These are phyloP conservation scores for Lacerta viridis DNA, from an alignment of 2,797 vertebrate genomes.

Conservation along the genomic window DNA sequence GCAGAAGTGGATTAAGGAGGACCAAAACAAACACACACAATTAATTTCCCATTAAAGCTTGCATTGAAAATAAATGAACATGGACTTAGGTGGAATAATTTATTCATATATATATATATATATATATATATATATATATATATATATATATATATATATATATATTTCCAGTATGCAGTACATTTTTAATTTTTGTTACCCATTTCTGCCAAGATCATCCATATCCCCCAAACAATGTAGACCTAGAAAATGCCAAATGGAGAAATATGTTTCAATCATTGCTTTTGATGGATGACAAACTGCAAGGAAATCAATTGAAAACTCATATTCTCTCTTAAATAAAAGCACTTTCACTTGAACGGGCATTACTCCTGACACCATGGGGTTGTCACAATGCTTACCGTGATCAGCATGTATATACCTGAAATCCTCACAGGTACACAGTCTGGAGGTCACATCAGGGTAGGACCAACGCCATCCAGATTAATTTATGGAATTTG, in stretches of 20 bases:
- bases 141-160: too few species aligned
- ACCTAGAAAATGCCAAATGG: neutral
- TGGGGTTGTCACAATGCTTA: slow-evolving; percentile 23
- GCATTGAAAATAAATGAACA: neutral
- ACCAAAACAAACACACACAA: neutral
- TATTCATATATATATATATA: too few species aligned
- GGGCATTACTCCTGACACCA: slow-evolving; percentile 15
- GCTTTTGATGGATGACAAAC: slow-evolving; percentile 32
- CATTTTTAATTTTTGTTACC: slow-evolving; percentile 19
- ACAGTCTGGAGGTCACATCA: neutral
- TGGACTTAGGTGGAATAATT: neutral
- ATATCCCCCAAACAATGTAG: slow-evolving; percentile 2
- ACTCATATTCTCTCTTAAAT: slow-evolving; percentile 31
- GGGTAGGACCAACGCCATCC: neutral
- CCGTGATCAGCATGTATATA: neutral
- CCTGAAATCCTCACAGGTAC: neutral
- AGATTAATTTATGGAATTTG: slow-evolving; percentile 6
- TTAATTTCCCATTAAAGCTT: slow-evolving; percentile 6
- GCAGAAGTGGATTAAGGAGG: neutral
- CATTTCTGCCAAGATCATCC: slow-evolving; percentile 2
- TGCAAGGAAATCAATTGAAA: slow-evolving; percentile 29
- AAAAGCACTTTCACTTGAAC: slow-evolving; percentile 20
- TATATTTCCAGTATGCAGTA: neutral
- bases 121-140: too few species aligned
- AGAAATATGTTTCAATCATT: slow-evolving; percentile 36